These are phyloP conservation scores for Drosophila littoralis DNA, from an alignment of 1,140 invertebrate species.

Conservation along the genomic window DNA sequence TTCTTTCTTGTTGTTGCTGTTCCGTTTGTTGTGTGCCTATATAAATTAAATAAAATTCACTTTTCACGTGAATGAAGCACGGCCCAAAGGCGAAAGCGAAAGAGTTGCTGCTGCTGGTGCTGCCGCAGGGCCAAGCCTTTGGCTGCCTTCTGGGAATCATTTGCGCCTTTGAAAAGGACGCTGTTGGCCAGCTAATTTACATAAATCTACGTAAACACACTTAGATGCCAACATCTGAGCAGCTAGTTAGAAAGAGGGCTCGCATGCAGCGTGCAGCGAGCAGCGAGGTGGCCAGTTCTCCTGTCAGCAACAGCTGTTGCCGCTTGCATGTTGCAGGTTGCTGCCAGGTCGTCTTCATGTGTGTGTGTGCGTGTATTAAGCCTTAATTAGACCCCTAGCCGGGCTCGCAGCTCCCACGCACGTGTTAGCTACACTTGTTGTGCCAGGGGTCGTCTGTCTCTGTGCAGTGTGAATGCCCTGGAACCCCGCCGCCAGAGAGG, in stretches of 20 bases:
- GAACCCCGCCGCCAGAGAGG: not conserved
- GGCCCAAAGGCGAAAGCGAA: slow-evolving; percentile 41
- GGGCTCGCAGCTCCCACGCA: slow-evolving; percentile 62
- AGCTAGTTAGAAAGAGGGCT: not conserved
- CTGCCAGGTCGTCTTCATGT: not conserved
- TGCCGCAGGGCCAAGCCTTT: slow-evolving; percentile 16
- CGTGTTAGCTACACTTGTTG: slow-evolving; percentile 68
- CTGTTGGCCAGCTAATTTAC: slow-evolving; percentile 66
- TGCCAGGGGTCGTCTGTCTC: not conserved
- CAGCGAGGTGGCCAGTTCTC: not conserved
- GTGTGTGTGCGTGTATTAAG: slow-evolving; percentile 35
- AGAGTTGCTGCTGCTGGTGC: slow-evolving; percentile 53
- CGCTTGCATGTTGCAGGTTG: slow-evolving; percentile 22
- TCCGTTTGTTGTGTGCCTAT: slow-evolving; percentile 19
- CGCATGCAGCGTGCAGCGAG: not conserved
- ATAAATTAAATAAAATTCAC: slow-evolving; percentile 56
- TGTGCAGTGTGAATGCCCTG: not conserved
- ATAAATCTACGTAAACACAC: slow-evolving; percentile 72
- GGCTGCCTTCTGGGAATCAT: slow-evolving; percentile 76
- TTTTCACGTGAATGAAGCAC: slow-evolving; percentile 67
- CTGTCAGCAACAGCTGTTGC: slow-evolving; percentile 35
- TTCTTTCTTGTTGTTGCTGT: not conserved
- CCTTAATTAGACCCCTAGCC: slow-evolving; percentile 63
- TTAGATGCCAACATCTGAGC: slow-evolving; percentile 6
- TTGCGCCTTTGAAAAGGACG: slow-evolving; percentile 65